Conservation (phyloP, 1,140 invertebrate species). For the Hyposmocoma kahamanoa region DNA sequence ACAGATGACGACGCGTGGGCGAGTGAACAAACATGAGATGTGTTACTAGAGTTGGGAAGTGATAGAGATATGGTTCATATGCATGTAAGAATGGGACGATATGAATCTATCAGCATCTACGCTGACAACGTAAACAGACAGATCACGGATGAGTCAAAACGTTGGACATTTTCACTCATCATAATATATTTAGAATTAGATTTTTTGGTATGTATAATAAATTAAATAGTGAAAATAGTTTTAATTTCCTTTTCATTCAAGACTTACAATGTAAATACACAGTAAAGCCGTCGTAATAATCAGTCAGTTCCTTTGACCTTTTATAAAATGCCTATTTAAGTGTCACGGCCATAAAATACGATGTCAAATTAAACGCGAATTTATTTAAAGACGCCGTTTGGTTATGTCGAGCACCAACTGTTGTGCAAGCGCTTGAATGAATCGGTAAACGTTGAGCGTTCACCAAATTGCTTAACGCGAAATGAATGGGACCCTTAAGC, state of each 20-base stretch:
- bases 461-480: conserved; percentile 66
- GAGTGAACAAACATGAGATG: conserved; percentile 27
- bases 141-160: conserved; percentile 47
- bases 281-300: no score
- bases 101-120: conserved; percentile 30
- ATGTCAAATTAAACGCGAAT: conserved; percentile 2
- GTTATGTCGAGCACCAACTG: conserved; percentile 6
- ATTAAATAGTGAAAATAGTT: no score
- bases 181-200: no score
- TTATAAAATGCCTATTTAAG: not conserved
- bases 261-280: no score
- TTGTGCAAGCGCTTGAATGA: conserved; percentile 61
- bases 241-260: no score
- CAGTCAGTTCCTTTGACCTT: no score
- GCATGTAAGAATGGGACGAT: conserved; percentile 38
- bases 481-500: conserved; percentile 67
- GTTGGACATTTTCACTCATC: conserved; percentile 48
- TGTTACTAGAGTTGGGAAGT: conserved; percentile 30
- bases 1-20: conserved; percentile 46
- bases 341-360: not conserved
- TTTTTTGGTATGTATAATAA: no score
- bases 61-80: conserved; percentile 31
- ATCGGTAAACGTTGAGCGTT: conserved; percentile 59
- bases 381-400: not conserved
- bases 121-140: conserved; percentile 35